These are phyloP conservation scores for Iphiclides podalirius DNA, from an alignment of 2,888 invertebrate genomes.

Conservation along the genomic window DNA sequence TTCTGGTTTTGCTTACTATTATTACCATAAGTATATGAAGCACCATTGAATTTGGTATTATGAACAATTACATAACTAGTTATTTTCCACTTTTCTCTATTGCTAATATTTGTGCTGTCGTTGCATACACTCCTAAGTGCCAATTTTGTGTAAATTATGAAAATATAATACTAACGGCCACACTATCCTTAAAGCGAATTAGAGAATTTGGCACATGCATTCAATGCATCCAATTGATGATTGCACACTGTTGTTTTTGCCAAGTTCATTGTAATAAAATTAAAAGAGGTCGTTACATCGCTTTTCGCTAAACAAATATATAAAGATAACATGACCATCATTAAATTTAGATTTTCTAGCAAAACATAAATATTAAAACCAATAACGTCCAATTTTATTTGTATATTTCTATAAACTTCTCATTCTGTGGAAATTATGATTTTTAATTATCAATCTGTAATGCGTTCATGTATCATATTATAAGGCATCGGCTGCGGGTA, in stretches of 20 bases:
- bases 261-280: background rate
- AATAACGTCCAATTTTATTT: background rate
- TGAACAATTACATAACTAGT: constrained; percentile 20
- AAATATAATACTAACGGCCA: constrained; percentile 3
- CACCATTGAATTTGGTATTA: constrained; percentile 25
- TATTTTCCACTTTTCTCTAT: constrained; percentile 19
- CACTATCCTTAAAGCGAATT: constrained; percentile 5
- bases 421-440: constrained; percentile 5
- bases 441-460: constrained; percentile 6
- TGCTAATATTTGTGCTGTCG: constrained; percentile 23
- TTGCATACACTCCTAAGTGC: constrained; percentile 15
- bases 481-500: constrained; percentile 20
- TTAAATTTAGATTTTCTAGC: too few relatives aligned
- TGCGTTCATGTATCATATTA: constrained; percentile 12
- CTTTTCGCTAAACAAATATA: too few relatives aligned
- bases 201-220: constrained; percentile 22
- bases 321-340: too few relatives aligned
- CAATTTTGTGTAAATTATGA: constrained; percentile 3
- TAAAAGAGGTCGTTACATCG: too few relatives aligned
- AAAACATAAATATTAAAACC: too few relatives aligned
- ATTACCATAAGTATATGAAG: constrained; percentile 24
- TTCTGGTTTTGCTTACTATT: constrained; percentile 20
- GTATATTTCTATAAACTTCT: constrained; percentile 7
- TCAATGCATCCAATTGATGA: constrained; percentile 4
- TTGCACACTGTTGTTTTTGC: background rate